Evolutionary conservation across 2,888 invertebrate species (phyloP).

Genomic region (Drosophila hawaiiensis): DNA sequence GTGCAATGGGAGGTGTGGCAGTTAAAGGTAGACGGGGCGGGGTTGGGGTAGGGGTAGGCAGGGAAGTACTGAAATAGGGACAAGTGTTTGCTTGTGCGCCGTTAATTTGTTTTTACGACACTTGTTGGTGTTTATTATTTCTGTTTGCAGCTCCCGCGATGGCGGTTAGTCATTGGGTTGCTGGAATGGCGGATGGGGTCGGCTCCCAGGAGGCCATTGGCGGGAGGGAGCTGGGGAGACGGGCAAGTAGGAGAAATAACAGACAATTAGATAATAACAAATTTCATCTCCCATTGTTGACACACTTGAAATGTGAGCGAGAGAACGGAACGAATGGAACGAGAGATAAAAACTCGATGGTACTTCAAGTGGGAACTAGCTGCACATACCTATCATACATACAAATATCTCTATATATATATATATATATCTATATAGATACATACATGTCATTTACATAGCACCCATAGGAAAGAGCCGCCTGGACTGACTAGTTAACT

Average conservation of each 20-base stretch:
- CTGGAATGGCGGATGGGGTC: slow-evolving; percentile 2
- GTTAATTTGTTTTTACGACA: slow-evolving; percentile 73
- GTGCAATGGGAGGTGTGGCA: not conserved
- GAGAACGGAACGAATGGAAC: slow-evolving; percentile 18
- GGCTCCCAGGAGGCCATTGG: slow-evolving; percentile 46
- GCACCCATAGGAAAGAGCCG: not conserved
- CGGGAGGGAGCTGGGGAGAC: slow-evolving; percentile 14
- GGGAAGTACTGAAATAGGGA: slow-evolving; percentile 29
- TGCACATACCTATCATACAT: not conserved
- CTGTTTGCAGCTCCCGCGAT: slow-evolving; percentile 65
- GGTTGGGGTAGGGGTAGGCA: not conserved
- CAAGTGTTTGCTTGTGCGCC: slow-evolving; percentile 71
- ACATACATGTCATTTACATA: not conserved
- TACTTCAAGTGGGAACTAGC: slow-evolving; percentile 16
- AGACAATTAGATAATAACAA: slow-evolving; percentile 67
- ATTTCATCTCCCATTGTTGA: slow-evolving; percentile 56
- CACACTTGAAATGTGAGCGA: slow-evolving; percentile 40
- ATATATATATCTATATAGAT: not conserved
- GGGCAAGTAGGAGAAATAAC: slow-evolving; percentile 30
- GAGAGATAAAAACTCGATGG: slow-evolving; percentile 39
- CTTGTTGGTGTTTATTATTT: slow-evolving; percentile 73
- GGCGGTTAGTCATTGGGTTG: slow-evolving; percentile 54
- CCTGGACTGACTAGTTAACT: slow-evolving; percentile 39
- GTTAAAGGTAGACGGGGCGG: not conserved
- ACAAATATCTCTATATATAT: not conserved